These are phyloP conservation scores for Lophochroa leadbeateri DNA, from an alignment of 2,113 vertebrate genomes.

Conservation along the genomic window DNA sequence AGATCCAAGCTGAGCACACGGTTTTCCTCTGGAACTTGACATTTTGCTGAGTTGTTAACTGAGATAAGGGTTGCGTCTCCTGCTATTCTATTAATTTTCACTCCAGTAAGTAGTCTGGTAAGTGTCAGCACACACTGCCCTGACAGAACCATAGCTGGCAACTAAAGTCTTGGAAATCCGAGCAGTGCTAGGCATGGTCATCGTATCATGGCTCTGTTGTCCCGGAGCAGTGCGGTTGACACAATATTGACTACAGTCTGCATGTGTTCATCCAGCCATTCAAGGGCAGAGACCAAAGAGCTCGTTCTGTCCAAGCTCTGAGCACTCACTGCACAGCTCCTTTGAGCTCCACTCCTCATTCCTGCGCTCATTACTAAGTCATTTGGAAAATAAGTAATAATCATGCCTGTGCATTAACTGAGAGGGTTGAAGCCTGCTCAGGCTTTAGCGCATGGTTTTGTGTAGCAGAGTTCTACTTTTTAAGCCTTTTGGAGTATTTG, in stretches of 20 bases:
- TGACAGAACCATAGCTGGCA: background rate
- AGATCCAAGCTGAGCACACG: background rate
- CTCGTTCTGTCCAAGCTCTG: background rate
- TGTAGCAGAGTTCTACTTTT: background rate
- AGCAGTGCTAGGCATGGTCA: background rate
- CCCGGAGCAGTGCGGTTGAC: background rate
- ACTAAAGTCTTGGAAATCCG: background rate
- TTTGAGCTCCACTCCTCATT: background rate
- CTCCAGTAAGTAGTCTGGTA: background rate
- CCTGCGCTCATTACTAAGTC: background rate
- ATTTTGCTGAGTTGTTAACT: background rate
- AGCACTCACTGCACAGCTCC: rapidly evolving
- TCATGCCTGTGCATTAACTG: background rate
- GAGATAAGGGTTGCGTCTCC: background rate
- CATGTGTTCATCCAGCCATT: background rate
- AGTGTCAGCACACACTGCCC: background rate
- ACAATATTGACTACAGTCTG: rapidly evolving
- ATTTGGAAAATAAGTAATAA: background rate
- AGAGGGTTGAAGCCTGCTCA: background rate
- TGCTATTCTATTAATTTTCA: background rate
- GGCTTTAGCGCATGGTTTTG: background rate
- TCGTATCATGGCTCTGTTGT: background rate
- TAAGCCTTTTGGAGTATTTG: background rate
- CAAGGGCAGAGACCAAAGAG: background rate
- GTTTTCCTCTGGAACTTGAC: background rate